Evolutionary conservation across 1,140 invertebrate species (phyloP).

Genomic region (Augochlora pura): DNA sequence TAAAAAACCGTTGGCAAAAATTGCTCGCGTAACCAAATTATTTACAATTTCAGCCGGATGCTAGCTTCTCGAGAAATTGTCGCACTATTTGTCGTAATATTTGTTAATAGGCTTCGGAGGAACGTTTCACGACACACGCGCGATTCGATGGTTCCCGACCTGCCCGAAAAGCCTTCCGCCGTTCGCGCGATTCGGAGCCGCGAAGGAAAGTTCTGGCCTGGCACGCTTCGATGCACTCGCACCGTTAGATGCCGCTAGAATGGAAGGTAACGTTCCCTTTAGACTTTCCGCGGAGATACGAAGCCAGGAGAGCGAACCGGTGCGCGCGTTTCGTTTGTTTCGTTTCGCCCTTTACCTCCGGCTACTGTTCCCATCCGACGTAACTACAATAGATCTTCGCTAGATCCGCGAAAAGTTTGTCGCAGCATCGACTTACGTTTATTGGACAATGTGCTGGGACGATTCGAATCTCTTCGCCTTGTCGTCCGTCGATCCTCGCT

Average conservation of each 20-base stretch:
- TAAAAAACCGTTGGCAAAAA: too few species aligned
- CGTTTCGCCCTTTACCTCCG: neutral
- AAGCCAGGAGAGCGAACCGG: constrained; percentile 14
- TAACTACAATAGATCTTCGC: too few species aligned
- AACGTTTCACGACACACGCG: too few species aligned
- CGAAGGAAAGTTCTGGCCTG: constrained; percentile 49
- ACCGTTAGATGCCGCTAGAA: constrained; percentile 53
- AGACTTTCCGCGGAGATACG: neutral
- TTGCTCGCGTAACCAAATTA: too few species aligned
- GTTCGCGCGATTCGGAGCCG: constrained; percentile 30
- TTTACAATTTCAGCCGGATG: too few species aligned
- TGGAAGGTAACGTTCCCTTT: constrained; percentile 32
- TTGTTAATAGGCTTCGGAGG: too few species aligned
- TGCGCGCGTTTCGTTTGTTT: neutral
- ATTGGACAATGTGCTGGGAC: constrained; percentile 3
- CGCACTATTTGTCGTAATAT: too few species aligned
- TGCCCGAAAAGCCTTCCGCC: constrained; percentile 6
- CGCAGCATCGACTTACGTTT: neutral
- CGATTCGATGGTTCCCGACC: neutral
- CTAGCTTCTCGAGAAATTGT: too few species aligned
- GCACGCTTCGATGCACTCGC: constrained; percentile 59
- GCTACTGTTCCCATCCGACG: neutral
- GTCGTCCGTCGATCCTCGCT: constrained; percentile 18
- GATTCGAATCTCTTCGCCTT: constrained; percentile 21
- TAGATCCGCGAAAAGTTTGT: too few species aligned